A percentile compares a stretch with the other conserved stretches of the same genome.
Evolutionary conservation across 2,113 vertebrate genomes (phyloP).

Genomic region (Chaetorhynchus papuensis): DNA sequence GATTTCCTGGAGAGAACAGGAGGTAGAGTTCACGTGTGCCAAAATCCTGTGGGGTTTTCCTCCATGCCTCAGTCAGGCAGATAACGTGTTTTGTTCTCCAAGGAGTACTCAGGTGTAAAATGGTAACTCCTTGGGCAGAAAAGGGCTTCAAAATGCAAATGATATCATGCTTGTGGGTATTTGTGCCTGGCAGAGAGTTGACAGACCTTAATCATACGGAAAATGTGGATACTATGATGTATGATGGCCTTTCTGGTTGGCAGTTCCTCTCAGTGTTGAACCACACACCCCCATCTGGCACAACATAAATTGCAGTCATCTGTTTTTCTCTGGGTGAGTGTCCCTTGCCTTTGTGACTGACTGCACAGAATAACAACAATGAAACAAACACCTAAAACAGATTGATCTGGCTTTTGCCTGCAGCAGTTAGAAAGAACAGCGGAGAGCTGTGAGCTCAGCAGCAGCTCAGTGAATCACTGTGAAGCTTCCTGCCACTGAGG

Average conservation of each 20-base stretch:
- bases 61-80: background rate
- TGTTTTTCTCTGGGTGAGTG: background rate
- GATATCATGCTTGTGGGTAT: background rate
- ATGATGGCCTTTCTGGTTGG: background rate
- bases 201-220: background rate
- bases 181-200: background rate
- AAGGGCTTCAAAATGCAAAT: constrained; percentile 25
- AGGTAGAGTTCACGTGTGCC: background rate
- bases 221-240: background rate
- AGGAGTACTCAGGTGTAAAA: background rate
- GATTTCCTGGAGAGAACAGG: background rate
- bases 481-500: background rate
- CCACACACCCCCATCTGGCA: constrained; percentile 6
- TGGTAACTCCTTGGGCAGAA: background rate
- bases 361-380: background rate
- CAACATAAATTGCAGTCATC: background rate
- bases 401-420: constrained; percentile 45
- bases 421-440: background rate
- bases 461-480: background rate
- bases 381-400: constrained; percentile 17
- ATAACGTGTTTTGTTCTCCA: background rate
- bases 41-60: background rate
- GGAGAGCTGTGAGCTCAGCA: background rate
- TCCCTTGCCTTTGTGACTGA: background rate
- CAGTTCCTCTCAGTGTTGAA: background rate